A percentile compares a stretch with the other conserved stretches of the same genome.
These are phyloP conservation scores for Melanotaenia nigrans DNA, from an alignment of 2,797 vertebrate genomes.

Conservation along the genomic window DNA sequence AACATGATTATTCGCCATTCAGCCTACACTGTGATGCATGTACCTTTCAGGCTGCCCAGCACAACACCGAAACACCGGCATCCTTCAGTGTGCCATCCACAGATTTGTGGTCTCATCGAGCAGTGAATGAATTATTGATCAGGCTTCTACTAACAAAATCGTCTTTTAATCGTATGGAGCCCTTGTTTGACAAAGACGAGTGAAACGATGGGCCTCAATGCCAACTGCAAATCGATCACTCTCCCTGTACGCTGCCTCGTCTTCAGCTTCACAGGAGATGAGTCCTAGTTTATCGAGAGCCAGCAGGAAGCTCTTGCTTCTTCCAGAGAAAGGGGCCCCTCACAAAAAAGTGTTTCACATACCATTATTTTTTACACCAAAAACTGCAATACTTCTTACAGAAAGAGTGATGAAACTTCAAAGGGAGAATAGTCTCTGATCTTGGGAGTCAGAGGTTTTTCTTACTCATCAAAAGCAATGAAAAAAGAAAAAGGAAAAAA, in stretches of 20 bases:
- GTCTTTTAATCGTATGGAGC: constrained; percentile 76
- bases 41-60: constrained; percentile 38
- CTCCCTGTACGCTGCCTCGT: constrained; percentile 34
- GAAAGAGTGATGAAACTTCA: constrained; percentile 40
- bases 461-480: constrained; percentile 23
- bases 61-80: constrained; percentile 39
- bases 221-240: constrained; percentile 51
- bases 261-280: constrained; percentile 34
- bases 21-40: constrained; percentile 37
- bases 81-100: constrained; percentile 48
- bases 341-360: constrained; percentile 11
- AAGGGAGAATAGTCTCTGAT: constrained; percentile 22
- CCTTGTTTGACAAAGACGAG: constrained; percentile 59
- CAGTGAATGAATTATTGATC: constrained; percentile 73
- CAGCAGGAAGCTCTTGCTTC: constrained; percentile 15
- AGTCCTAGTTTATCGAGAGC: constrained; percentile 29
- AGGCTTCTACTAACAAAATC: constrained; percentile 61
- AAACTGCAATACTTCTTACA: constrained; percentile 5
- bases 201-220: constrained; percentile 47
- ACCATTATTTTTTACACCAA: constrained; percentile 7
- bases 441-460: constrained; percentile 27
- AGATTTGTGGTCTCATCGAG: constrained; percentile 64
- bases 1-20: constrained; percentile 20
- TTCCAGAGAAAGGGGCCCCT: constrained; percentile 9
- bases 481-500: neutral